phyloP scores from a whole-genome alignment of 2,113 vertebrate species.

The Microcebus murinus region DNA sequence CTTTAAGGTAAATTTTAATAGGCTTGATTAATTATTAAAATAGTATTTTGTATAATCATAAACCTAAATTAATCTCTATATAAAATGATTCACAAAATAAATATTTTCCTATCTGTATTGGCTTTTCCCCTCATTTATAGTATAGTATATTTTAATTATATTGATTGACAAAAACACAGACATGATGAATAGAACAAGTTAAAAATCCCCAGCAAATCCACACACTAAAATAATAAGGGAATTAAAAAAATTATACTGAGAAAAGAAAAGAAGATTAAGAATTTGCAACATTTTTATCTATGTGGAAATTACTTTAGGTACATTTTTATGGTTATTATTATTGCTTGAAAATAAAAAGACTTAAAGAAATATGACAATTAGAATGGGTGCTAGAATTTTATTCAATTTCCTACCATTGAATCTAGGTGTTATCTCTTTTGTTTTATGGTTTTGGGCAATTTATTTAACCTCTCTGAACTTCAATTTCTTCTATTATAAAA shows the following conservation, averaged over 20 bases:
- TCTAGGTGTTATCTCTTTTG: not conserved
- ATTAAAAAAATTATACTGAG: not conserved
- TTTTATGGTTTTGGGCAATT: not conserved
- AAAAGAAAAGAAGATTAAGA: conserved; percentile 11
- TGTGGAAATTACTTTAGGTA: not conserved
- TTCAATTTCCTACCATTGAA: not conserved
- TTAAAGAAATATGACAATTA: not conserved
- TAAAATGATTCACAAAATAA: conserved; percentile 7
- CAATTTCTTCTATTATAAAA: not conserved
- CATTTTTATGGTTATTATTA: conserved; percentile 3
- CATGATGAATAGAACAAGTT: not conserved
- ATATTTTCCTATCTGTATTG: not conserved
- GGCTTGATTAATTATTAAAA: not conserved
- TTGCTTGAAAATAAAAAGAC: not conserved
- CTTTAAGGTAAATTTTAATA: not conserved
- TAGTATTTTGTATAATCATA: not conserved
- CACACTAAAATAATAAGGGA: not conserved
- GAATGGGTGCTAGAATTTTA: not conserved
- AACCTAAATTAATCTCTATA: not conserved
- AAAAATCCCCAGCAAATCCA: not conserved
- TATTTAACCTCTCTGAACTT: conserved; percentile 19
- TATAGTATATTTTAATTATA: conserved; percentile 22
- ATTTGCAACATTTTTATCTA: conserved; percentile 14
- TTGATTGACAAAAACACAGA: conserved; percentile 16
- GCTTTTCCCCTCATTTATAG: not conserved